Conservation (phyloP, 2,888 invertebrate genomes). For the Sycophila texana region DNA sequence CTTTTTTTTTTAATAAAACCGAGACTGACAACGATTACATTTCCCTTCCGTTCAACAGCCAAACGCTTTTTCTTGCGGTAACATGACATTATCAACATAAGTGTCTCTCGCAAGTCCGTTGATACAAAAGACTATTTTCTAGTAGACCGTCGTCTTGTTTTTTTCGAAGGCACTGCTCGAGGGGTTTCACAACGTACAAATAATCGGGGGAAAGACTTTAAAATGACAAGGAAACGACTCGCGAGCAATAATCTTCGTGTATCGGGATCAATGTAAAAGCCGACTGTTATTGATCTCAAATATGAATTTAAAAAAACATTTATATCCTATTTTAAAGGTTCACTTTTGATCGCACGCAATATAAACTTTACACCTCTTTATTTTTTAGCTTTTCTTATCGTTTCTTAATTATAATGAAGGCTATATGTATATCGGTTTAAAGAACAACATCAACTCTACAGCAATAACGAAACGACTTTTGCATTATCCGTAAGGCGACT, state of each 20-base stretch:
- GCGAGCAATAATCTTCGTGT: constrained; percentile 45
- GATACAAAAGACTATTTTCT: constrained; percentile 66
- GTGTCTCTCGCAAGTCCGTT: constrained; percentile 57
- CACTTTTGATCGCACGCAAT: neutral
- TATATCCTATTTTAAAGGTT: neutral
- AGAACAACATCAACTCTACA: neutral
- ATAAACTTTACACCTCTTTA: constrained; percentile 5
- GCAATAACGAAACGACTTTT: constrained; percentile 62
- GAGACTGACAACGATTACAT: constrained; percentile 4
- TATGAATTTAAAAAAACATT: no score
- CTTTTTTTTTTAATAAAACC: neutral
- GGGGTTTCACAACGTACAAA: constrained; percentile 57
- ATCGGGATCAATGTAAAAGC: constrained; percentile 31
- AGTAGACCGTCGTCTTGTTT: constrained; percentile 69
- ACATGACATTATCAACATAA: constrained; percentile 34
- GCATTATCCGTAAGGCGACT: constrained; percentile 58
- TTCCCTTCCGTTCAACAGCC: constrained; percentile 15
- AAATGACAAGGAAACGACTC: constrained; percentile 52
- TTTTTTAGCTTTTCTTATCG: neutral
- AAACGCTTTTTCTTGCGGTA: constrained; percentile 13
- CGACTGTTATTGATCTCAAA: neutral
- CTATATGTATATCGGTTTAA: neutral
- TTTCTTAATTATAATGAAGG: neutral
- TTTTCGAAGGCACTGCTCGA: constrained; percentile 73
- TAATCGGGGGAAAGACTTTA: constrained; percentile 35